A percentile compares a stretch with the other conserved stretches of the same genome.
These are phyloP conservation scores for Megaustenia siamemsis DNA, from an alignment of 2,888 invertebrate genomes.

Conservation along the genomic window DNA sequence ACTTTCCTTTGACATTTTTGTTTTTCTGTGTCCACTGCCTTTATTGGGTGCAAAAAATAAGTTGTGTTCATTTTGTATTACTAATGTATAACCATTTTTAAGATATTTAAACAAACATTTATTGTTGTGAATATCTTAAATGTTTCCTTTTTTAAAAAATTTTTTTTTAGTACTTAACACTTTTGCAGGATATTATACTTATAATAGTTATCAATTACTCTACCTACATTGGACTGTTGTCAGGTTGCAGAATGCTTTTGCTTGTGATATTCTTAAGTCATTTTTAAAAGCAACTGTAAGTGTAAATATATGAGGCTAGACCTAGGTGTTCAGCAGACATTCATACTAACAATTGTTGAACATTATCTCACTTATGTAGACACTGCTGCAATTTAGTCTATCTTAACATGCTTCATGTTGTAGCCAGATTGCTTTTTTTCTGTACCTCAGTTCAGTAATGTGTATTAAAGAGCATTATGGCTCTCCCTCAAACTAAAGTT, in stretches of 20 bases:
- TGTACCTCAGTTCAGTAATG: neutral
- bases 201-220: neutral
- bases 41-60: conserved; percentile 34
- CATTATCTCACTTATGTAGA: neutral
- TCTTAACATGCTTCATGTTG: neutral
- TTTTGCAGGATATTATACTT: neutral
- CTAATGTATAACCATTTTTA: neutral
- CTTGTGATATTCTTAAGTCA: neutral
- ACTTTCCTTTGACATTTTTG: neutral
- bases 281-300: neutral
- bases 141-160: neutral
- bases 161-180: neutral
- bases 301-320: neutral
- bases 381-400: neutral
- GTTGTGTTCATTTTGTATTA: conserved; percentile 21
- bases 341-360: neutral
- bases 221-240: neutral
- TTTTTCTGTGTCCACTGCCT: conserved; percentile 7
- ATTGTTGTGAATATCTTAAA: neutral
- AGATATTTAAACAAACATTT: neutral
- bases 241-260: neutral
- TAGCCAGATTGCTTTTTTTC: neutral
- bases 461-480: neutral
- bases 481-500: neutral
- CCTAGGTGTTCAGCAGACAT: neutral